Evolutionary conservation across 2,797 vertebrate genomes (phyloP).

Genomic region (Sebastes trivittatus): DNA sequence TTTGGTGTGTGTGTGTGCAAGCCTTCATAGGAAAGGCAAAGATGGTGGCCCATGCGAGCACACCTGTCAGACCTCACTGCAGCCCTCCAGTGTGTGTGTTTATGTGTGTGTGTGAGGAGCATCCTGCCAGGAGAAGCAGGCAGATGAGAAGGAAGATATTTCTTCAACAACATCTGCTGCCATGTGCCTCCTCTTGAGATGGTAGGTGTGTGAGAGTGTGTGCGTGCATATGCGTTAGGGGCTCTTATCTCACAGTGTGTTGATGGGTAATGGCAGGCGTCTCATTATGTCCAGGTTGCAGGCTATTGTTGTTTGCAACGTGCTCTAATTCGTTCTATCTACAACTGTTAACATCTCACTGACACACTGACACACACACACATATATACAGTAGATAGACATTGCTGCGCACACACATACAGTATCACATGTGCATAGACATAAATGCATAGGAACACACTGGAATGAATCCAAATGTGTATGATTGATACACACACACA

Average conservation of each 20-base stretch:
- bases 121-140: conserved; percentile 65
- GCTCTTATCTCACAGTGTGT: conserved; percentile 72
- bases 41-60: conserved; percentile 61
- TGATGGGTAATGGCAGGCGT: conserved; percentile 80
- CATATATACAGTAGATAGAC: neutral
- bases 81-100: conserved; percentile 45
- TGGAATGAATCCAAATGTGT: conserved; percentile 53
- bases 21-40: conserved; percentile 56
- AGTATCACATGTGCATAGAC: conserved; percentile 18
- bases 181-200: conserved; percentile 73
- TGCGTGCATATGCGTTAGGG: conserved; percentile 47
- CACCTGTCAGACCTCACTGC: conserved; percentile 74
- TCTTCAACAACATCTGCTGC: conserved; percentile 79
- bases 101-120: conserved; percentile 12
- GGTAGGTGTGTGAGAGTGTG: conserved; percentile 28
- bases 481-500: conserved; percentile 45
- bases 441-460: conserved; percentile 41
- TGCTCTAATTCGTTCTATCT: conserved; percentile 82
- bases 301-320: conserved; percentile 82
- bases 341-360: conserved; percentile 77
- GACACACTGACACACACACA: neutral
- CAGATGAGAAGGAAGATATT: conserved; percentile 75
- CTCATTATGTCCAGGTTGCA: conserved; percentile 82
- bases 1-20: conserved; percentile 30
- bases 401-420: neutral